Conservation (phyloP, 37 sponge, comb jelly and placozoan species). For the Bolinopsis microptera region DNA sequence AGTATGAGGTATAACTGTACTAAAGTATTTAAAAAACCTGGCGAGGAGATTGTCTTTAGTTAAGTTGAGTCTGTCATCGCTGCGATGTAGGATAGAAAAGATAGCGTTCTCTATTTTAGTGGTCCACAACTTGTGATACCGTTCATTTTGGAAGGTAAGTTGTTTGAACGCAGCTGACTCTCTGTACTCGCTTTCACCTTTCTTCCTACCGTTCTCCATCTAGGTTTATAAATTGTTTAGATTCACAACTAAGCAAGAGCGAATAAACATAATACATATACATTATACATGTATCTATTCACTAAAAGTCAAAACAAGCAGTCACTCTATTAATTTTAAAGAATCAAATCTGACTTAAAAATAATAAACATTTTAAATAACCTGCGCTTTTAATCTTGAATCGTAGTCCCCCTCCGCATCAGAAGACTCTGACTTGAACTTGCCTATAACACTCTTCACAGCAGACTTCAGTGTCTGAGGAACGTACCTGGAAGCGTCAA, state of each 20-base stretch:
- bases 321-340: no score
- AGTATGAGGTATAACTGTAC: no score
- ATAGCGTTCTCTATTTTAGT: neutral
- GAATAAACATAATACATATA: no score
- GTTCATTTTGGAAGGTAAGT: constrained; percentile 32
- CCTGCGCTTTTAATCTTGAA: no score
- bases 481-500: neutral
- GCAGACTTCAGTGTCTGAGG: constrained; percentile 18
- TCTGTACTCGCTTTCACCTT: neutral
- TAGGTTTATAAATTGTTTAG: no score
- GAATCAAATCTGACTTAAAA: no score
- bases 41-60: constrained; percentile 8
- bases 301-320: no score
- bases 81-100: neutral
- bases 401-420: no score
- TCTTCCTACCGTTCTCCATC: neutral
- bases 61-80: neutral
- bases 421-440: neutral
- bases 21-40: no score
- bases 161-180: constrained; percentile 41
- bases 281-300: no score
- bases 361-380: no score
- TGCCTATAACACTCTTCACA: neutral
- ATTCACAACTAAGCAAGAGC: no score
- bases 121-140: neutral